Evolutionary conservation across 1,140 invertebrate genomes (phyloP), one percentile per base, ranked within the genome.

Genomic region (Zaprionus inermis): DNA sequence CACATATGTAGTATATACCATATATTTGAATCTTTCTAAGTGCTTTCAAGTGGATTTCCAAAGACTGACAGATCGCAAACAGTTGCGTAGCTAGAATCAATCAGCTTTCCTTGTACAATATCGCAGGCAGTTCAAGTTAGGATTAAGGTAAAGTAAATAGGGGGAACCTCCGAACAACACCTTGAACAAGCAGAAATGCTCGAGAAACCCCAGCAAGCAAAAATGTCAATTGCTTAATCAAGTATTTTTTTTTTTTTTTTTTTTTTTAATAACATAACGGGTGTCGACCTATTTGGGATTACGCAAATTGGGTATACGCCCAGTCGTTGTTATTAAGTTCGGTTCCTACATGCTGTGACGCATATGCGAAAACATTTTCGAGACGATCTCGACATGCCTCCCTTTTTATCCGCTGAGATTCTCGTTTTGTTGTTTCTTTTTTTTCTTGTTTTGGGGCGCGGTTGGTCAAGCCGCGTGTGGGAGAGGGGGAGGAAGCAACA

Each of bases 301-400:
- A 52, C 66, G 63, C 58, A 65, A 80, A 64, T 51, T 61, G 58
- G 61, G 69, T 73, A 61, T 75, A 81, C 79, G 79, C 76, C 76
- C 76, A 81, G 65, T 82, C 66, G 5, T 49, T 76, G 67, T 49
- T 51, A n/a, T 61, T 28, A 28, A 16, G 38, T 59, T 44, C 44
- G 55, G 32, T 49, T 46, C 56, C 44, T 20, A 14, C 7, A 2
- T 9, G 30, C 30, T 24, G 49, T 85, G 83, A 85, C 83, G 65
- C 73, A 84, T 65, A 46, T 51, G 64, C 76, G 41, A 51, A 76
- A 76, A 22, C 22, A 58, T 56, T 72, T 57, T 49, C 20, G 14
- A 63, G 57, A 44, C 61, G 61, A 74, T 66, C 58, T 54, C 30
- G 18, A 52, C 52, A 32, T 41, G 32, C 38, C 38, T 44, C 38